Conservation (phyloP, 2,888 invertebrate genomes). For the Agrochola lota region DNA sequence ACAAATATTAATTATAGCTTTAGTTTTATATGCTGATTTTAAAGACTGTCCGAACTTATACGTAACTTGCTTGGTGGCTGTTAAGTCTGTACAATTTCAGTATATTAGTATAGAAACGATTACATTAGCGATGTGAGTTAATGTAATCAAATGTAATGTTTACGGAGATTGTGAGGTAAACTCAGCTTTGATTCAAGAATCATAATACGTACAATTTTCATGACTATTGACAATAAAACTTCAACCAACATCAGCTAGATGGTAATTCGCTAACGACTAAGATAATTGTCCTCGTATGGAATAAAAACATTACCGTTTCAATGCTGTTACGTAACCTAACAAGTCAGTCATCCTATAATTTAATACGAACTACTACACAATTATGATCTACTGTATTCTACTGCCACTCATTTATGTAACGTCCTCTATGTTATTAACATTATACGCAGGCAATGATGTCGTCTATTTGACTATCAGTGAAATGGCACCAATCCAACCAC, state of each 20-base stretch:
- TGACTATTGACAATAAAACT: not conserved
- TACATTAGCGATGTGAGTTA: no score
- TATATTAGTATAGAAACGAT: not conserved
- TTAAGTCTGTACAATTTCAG: not conserved
- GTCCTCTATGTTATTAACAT: conserved; percentile 45
- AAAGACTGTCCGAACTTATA: conserved; percentile 13
- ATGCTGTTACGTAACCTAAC: conserved; percentile 37
- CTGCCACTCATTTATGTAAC: conserved; percentile 40
- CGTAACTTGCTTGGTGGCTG: conserved; percentile 16
- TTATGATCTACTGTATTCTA: conserved; percentile 21
- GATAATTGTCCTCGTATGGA: conserved; percentile 4
- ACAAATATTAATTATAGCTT: conserved; percentile 20
- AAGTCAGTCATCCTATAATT: conserved; percentile 35
- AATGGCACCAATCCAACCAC: conserved; percentile 74
- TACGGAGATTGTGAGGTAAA: not conserved
- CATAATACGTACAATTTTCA: not conserved
- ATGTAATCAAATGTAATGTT: no score
- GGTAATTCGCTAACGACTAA: not conserved
- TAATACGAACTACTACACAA: conserved; percentile 27
- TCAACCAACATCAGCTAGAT: conserved; percentile 1
- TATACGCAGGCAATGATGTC: conserved; percentile 41
- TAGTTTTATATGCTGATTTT: conserved; percentile 30
- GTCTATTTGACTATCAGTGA: conserved; percentile 65
- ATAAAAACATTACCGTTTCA: conserved; percentile 17
- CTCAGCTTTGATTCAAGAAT: not conserved